phyloP scores from a whole-genome alignment of 2,113 vertebrate genomes.

The Centropus bengalensis region DNA sequence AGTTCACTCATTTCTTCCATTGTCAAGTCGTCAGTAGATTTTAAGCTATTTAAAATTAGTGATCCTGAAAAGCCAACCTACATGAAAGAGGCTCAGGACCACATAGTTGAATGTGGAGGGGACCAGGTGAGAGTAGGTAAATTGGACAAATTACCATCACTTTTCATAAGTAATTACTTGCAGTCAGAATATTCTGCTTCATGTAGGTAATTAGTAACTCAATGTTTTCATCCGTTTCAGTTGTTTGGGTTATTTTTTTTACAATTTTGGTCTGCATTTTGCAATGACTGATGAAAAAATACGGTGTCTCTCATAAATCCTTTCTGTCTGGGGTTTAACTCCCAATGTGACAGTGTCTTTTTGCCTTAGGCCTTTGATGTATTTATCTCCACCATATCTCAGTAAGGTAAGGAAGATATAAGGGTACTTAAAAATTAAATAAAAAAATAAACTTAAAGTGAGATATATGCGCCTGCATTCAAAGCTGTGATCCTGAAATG shows the following conservation, averaged over 20 bases:
- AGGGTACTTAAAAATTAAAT: neutral
- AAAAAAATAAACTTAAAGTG: neutral
- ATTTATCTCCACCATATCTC: neutral
- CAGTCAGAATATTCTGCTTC: neutral
- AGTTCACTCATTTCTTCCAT: slow-evolving; percentile 12
- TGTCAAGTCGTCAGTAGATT: slow-evolving; percentile 21
- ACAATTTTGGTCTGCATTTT: neutral
- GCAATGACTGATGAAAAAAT: neutral
- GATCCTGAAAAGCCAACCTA: slow-evolving; percentile 17
- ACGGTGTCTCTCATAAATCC: neutral
- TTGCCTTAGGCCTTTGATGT: neutral
- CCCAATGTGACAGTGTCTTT: neutral
- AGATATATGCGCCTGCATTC: neutral
- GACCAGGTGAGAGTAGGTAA: slow-evolving; percentile 5
- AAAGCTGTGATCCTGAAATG: neutral
- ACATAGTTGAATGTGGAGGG: neutral
- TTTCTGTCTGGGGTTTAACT: neutral
- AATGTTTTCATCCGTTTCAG: neutral
- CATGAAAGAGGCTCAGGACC: neutral
- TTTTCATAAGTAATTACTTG: slow-evolving; percentile 30
- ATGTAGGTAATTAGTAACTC: neutral
- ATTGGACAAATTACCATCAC: neutral
- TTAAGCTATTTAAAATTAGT: slow-evolving; percentile 38
- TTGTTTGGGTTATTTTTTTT: neutral
- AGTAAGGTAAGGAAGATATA: neutral